These are phyloP conservation scores for Periophthalmus magnuspinnatus DNA, from an alignment of 2,797 vertebrate genomes.

Conservation along the genomic window DNA sequence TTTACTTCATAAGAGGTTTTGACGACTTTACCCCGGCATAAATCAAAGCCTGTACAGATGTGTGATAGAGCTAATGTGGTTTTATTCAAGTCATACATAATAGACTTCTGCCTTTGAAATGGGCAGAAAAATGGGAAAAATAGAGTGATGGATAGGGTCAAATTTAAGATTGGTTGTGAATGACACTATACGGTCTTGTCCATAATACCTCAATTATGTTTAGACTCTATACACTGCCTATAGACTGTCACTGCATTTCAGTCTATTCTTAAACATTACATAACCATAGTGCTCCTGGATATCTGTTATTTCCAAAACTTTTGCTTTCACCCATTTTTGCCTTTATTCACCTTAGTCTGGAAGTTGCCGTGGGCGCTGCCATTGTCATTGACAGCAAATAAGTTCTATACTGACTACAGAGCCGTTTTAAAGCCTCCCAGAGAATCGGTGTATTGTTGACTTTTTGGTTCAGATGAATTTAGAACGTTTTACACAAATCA, in stretches of 20 bases:
- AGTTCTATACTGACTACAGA: too few species aligned
- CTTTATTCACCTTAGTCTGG: too few species aligned
- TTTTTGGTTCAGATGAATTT: too few species aligned
- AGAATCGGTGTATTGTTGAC: too few species aligned
- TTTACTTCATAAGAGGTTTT: too few species aligned
- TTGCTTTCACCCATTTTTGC: background rate
- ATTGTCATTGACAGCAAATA: too few species aligned
- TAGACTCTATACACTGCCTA: conserved; percentile 26
- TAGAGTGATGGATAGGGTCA: conserved; percentile 11
- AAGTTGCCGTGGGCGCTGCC: too few species aligned
- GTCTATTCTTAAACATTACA: background rate
- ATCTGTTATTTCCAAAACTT: background rate
- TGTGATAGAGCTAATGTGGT: background rate
- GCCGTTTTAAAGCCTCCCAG: too few species aligned
- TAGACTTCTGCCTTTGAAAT: background rate
- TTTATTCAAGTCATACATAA: background rate
- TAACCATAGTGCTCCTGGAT: background rate
- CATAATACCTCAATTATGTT: conserved; percentile 39
- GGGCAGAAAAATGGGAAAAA: conserved; percentile 13
- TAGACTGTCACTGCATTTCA: conserved; percentile 22
- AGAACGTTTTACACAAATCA: too few species aligned
- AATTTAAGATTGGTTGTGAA: conserved; percentile 23
- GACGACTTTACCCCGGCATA: background rate
- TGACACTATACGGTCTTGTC: conserved; percentile 26
- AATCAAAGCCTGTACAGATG: background rate